These are phyloP conservation scores for Euthynnus affinis DNA, from an alignment of 2,797 vertebrate genomes.

Conservation along the genomic window DNA sequence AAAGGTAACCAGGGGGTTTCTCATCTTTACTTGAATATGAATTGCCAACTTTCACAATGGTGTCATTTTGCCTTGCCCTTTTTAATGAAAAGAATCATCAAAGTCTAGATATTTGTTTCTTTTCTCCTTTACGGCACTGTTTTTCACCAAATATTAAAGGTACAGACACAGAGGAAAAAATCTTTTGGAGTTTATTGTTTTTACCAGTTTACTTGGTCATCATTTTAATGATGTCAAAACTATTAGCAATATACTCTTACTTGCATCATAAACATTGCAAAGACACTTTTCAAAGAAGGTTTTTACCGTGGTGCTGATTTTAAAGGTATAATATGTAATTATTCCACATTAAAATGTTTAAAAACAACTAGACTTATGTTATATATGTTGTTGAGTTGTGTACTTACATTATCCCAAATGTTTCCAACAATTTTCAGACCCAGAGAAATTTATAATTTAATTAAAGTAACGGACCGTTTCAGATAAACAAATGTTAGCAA, in stretches of 20 bases:
- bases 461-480: too few relatives aligned
- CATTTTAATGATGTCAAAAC: neutral
- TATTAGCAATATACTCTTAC: neutral
- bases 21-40: conserved; percentile 58
- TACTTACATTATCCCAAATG: too few relatives aligned
- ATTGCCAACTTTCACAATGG: conserved; percentile 59
- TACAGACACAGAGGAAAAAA: too few relatives aligned
- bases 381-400: too few relatives aligned
- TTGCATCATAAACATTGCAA: neutral
- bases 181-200: neutral
- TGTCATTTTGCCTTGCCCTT: conserved; percentile 55
- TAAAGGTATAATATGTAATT: too few relatives aligned
- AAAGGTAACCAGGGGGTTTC: conserved; percentile 74
- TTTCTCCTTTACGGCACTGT: conserved; percentile 6
- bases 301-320: neutral
- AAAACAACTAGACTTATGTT: too few relatives aligned
- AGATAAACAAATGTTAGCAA: too few relatives aligned
- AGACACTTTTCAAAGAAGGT: neutral
- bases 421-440: too few relatives aligned
- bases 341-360: too few relatives aligned
- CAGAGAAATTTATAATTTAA: too few relatives aligned
- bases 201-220: neutral
- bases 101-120: conserved; percentile 39
- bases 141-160: conserved; percentile 15
- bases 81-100: conserved; percentile 74